These are phyloP conservation scores for Alloscopus bannaensis DNA, from an alignment of 2,888 invertebrate species.

Conservation along the genomic window DNA sequence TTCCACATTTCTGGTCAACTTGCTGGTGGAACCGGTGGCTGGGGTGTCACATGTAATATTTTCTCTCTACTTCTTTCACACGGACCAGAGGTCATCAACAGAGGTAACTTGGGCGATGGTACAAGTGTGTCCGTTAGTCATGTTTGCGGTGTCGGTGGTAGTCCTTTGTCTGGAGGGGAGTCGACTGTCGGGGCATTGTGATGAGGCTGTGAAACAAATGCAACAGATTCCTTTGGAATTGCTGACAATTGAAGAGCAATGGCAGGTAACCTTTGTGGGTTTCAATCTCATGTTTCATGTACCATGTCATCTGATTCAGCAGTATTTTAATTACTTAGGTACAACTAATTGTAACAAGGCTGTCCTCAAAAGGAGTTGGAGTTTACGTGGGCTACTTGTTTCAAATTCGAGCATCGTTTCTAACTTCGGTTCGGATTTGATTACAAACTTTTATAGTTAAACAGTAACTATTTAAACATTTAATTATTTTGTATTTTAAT, in stretches of 20 bases:
- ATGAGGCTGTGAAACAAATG: slow-evolving; percentile 1
- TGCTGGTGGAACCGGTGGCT: neutral
- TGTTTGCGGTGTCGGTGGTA: neutral
- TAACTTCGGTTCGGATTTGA: no score
- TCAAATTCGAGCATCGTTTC: slow-evolving; percentile 33
- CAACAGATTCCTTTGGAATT: slow-evolving; percentile 20
- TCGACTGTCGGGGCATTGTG: slow-evolving; percentile 15
- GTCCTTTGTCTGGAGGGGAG: slow-evolving; percentile 12
- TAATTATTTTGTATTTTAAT: slow-evolving; percentile 7
- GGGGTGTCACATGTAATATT: neutral
- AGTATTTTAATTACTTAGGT: no score
- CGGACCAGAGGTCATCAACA: neutral
- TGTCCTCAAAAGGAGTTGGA: slow-evolving; percentile 26
- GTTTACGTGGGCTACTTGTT: slow-evolving; percentile 35
- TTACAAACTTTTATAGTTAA: no score
- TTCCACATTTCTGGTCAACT: slow-evolving; percentile 14
- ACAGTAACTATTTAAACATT: no score
- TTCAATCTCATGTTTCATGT: no score
- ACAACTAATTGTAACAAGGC: slow-evolving; percentile 18
- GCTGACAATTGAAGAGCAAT: slow-evolving; percentile 19
- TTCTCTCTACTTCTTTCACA: slow-evolving; percentile 13
- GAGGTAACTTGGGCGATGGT: slow-evolving; percentile 23
- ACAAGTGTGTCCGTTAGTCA: neutral
- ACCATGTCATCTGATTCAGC: no score
- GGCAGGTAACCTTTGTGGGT: no score